These are phyloP conservation scores for Heliconius cydno DNA, from an alignment of 2,888 invertebrate genomes.

Conservation along the genomic window DNA sequence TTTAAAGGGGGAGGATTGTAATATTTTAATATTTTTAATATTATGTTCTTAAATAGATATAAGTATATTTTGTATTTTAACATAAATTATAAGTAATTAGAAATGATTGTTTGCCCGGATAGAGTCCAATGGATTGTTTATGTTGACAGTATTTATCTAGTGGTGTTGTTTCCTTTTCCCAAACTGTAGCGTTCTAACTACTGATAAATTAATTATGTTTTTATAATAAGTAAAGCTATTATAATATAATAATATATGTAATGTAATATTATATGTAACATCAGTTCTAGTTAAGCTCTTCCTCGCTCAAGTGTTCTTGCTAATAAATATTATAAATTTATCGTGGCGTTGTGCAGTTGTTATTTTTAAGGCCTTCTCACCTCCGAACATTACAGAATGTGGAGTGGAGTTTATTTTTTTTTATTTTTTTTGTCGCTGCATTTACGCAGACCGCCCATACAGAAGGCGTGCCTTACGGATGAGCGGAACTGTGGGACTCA, in stretches of 20 bases:
- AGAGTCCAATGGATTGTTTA: neutral
- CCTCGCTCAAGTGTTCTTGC: neutral
- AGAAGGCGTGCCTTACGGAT: too few species aligned
- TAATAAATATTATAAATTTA: neutral
- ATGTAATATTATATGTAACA: neutral
- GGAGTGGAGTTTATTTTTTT: too few species aligned
- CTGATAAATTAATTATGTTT: neutral
- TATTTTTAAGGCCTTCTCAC: neutral
- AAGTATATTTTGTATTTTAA: neutral
- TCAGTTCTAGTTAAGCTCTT: neutral
- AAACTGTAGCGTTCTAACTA: neutral
- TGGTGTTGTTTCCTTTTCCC: neutral
- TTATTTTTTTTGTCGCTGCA: too few species aligned
- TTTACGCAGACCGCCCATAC: too few species aligned
- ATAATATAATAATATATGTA: neutral
- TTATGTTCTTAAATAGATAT: too few species aligned
- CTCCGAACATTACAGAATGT: neutral
- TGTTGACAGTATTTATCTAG: neutral
- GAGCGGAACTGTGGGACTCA: too few species aligned
- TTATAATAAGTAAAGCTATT: neutral
- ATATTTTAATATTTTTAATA: too few species aligned
- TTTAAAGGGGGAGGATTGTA: too few species aligned
- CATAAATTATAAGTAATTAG: neutral
- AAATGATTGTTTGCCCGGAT: neutral
- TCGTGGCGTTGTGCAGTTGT: neutral